A percentile compares a stretch with the other conserved stretches of the same genome.
Conservation (phyloP, 2,888 invertebrate genomes). For the Apodemia hepburni region DNA sequence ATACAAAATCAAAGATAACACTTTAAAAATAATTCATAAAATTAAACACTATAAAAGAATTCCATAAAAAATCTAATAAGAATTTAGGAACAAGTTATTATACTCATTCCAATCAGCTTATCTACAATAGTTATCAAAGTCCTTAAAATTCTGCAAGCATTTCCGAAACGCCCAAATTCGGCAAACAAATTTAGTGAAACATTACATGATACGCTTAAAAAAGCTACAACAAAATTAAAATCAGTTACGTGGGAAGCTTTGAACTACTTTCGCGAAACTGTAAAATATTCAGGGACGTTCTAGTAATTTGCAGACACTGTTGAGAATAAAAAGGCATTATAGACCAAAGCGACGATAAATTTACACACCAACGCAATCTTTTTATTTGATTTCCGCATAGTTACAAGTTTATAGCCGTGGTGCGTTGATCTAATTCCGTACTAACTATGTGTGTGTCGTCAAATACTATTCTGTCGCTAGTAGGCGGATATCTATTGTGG, state of each 20-base stretch:
- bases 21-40: too few species aligned
- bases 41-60: too few species aligned
- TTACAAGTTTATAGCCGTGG: conserved; percentile 59
- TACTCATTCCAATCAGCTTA: too few species aligned
- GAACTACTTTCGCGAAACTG: conserved; percentile 47
- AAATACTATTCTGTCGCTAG: conserved; percentile 54
- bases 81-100: too few species aligned
- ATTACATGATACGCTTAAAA: conserved; percentile 6
- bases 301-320: conserved; percentile 52
- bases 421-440: conserved; percentile 63
- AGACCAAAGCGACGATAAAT: conserved; percentile 63
- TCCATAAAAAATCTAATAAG: too few species aligned
- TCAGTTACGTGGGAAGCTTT: conserved; percentile 66
- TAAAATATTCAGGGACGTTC: conserved; percentile 55
- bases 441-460: conserved; percentile 61
- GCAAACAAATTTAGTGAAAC: not conserved
- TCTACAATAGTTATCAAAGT: too few species aligned
- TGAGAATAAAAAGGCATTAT: conserved; percentile 57
- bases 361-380: conserved; percentile 67
- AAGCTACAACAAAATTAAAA: conserved; percentile 57
- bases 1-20: too few species aligned
- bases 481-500: conserved; percentile 49
- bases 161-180: not conserved
- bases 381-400: conserved; percentile 74
- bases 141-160: not conserved